Evolutionary conservation across 2,888 invertebrate genomes (phyloP), one percentile per base, ranked within the genome.

Genomic region (Trachelus tabidus): DNA sequence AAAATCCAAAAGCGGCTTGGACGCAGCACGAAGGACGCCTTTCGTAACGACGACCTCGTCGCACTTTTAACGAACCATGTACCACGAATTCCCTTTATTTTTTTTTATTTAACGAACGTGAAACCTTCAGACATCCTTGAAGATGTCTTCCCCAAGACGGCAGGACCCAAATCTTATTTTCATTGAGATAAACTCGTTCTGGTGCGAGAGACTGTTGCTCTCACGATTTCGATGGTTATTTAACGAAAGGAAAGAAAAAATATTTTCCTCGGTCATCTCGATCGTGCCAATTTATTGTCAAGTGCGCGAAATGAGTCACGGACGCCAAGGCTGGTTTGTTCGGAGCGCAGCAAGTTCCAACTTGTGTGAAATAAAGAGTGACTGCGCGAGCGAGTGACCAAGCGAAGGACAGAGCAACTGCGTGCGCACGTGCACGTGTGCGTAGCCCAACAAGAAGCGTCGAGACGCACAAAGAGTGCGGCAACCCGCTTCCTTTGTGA

Each of bases 281-380:
- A 81, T 83, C 81, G 86, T 83, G 84, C 86, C 83, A 85, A 80
- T 87, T 87, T 84, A 84, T 85, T 79, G 79, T 83, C 83, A 79
- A 75, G 30, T 31, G 35, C 34, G 68, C 68, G 56, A 33, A 74
- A 77, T 87, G 87, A 87, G 83, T 87, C 85, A 87, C 79, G 69
- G 75, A 76, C 33, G 74, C 81, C 80, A 79, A 82, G 84, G 81
- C 77, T 79, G 82, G 74, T 74, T 81, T 78, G 73, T 73, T 69
- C 33, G 76, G 78, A 69, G 73, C 73, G 78, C 76, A 81, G 56
- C 23, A 56, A 56, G 56, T 56, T 71, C 3, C 71, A 71, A 31
- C n/a, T 31, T 71, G 71, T 71, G 31, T 71, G 71, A 71, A 71
- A 71, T 71, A 71, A 71, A 71, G 71, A 71, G 34, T 34, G 34